phyloP scores from a whole-genome alignment of 2,888 invertebrate species.

The Agrypnus murinus region DNA sequence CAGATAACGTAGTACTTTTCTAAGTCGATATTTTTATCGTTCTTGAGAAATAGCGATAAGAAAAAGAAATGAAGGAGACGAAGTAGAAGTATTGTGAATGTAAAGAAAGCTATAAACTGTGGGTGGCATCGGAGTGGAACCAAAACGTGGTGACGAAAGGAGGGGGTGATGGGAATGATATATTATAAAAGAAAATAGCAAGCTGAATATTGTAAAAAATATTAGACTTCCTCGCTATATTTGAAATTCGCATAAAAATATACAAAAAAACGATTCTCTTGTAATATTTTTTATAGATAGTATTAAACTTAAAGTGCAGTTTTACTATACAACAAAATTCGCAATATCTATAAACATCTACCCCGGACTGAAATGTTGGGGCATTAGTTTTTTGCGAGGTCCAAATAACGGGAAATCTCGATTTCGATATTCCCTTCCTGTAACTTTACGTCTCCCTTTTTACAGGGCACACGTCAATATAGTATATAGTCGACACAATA shows the following conservation, averaged over 20 bases:
- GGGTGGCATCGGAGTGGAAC: conserved; percentile 26
- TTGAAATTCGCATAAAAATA: conserved; percentile 7
- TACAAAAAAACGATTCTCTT: background rate
- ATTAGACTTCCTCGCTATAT: conserved; percentile 15
- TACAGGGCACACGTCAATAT: conserved; percentile 8
- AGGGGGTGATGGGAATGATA: conserved; percentile 11
- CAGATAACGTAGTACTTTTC: conserved; percentile 21
- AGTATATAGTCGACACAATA: conserved; percentile 28
- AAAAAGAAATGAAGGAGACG: conserved; percentile 20
- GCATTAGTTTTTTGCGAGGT: conserved; percentile 6
- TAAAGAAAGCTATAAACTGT: conserved; percentile 30
- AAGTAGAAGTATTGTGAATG: conserved; percentile 19
- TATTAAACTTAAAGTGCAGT: conserved; percentile 15
- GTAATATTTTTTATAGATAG: background rate
- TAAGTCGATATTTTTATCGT: conserved; percentile 33
- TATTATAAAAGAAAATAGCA: conserved; percentile 19
- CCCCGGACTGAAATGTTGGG: background rate
- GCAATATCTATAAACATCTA: background rate
- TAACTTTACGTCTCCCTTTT: conserved; percentile 7
- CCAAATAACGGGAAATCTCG: conserved; percentile 4
- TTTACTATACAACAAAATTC: conserved; percentile 8
- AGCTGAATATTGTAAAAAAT: conserved; percentile 16
- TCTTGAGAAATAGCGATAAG: conserved; percentile 23
- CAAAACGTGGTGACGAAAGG: conserved; percentile 21
- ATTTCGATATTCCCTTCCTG: conserved; percentile 1